Conservation (phyloP, 1,140 invertebrate genomes). For the Achatina immaculata region DNA sequence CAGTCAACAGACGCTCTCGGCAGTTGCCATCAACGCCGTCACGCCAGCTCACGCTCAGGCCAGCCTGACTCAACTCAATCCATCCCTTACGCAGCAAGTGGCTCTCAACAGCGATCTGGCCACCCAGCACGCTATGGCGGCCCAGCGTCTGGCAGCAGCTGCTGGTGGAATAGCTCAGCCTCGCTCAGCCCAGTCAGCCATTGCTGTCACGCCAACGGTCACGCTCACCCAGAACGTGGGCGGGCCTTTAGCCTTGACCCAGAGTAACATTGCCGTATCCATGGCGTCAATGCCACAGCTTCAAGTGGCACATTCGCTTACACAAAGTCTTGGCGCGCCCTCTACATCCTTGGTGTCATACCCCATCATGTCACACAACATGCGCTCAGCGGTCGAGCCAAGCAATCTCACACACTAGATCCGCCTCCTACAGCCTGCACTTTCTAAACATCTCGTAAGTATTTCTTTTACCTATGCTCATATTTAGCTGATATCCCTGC, state of each 20-base stretch:
- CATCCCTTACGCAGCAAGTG: constrained; percentile 65
- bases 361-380: constrained; percentile 79
- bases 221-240: constrained; percentile 25
- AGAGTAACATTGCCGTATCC: constrained; percentile 62
- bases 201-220: constrained; percentile 24
- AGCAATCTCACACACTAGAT: constrained; percentile 65
- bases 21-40: constrained; percentile 45
- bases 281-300: constrained; percentile 65
- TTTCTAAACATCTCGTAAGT: background rate
- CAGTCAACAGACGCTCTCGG: constrained; percentile 46
- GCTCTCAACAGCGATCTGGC: constrained; percentile 67
- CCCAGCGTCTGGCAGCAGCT: constrained; percentile 61
- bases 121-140: constrained; percentile 54
- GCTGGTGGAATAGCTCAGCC: constrained; percentile 45
- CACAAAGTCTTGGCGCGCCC: constrained; percentile 68
- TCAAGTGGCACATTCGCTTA: constrained; percentile 67
- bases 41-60: constrained; percentile 50
- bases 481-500: no score
- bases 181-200: constrained; percentile 58
- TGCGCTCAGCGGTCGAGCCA: constrained; percentile 64
- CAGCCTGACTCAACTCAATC: constrained; percentile 45
- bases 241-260: constrained; percentile 54
- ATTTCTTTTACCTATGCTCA: no score
- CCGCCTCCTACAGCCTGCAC: background rate
- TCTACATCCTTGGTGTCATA: constrained; percentile 79